Percentiles rank a stretch among this genome's conserved stretches.
Conservation (phyloP, 2,113 vertebrate genomes). For the Anhinga rufa region DNA sequence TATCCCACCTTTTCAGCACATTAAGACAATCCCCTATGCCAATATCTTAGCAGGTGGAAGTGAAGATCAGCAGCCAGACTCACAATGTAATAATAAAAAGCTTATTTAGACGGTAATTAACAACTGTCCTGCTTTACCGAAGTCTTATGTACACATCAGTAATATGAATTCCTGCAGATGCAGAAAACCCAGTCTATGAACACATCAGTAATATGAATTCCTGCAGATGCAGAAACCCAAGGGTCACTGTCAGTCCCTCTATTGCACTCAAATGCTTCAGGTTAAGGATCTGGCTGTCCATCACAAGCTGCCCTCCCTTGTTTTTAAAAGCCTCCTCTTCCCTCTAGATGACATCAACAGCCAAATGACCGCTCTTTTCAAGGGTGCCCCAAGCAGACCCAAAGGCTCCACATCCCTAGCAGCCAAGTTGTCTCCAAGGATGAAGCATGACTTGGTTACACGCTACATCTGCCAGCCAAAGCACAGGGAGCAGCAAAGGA, state of each 20-base stretch:
- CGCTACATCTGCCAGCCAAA: fast-evolving
- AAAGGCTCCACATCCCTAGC: neutral
- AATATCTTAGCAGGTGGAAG: neutral
- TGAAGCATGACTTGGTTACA: neutral
- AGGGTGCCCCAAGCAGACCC: neutral
- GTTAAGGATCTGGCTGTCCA: neutral
- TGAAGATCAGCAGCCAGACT: neutral
- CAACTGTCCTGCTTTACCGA: neutral
- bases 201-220: neutral
- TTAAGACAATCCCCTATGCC: neutral
- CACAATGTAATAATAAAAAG: neutral
- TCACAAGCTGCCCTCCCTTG: neutral
- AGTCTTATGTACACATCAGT: neutral
- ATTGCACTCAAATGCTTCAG: neutral
- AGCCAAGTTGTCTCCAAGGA: neutral
- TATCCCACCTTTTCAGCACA: neutral
- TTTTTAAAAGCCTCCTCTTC: neutral
- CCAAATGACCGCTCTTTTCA: neutral
- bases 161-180: neutral
- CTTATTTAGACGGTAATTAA: neutral
- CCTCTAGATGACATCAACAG: neutral
- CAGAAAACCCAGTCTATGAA: neutral
- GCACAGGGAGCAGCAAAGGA: neutral
- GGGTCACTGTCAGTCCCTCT: neutral
- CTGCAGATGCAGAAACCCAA: neutral